A percentile compares a stretch with the other conserved stretches of the same genome.
These are phyloP conservation scores for Cinclus cinclus DNA, from an alignment of 2,113 vertebrate genomes.

Conservation along the genomic window DNA sequence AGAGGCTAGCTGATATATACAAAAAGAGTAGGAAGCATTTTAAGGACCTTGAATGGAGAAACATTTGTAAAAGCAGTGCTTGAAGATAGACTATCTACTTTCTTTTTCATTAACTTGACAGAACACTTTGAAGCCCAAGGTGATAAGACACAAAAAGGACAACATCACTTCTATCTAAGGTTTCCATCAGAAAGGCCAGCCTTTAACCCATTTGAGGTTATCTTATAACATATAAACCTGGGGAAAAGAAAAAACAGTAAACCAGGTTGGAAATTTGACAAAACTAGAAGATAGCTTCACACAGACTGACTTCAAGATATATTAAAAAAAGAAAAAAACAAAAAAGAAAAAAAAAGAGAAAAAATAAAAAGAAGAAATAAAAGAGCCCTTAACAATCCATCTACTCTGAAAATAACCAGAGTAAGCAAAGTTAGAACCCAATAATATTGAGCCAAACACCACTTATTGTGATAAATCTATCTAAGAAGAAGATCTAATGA, in stretches of 20 bases:
- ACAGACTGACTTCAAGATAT: neutral
- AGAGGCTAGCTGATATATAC: neutral
- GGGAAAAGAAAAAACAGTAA: constrained; percentile 5
- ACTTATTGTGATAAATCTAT: neutral
- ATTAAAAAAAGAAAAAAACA: neutral
- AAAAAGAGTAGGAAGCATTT: constrained; percentile 29
- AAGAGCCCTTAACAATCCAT: neutral
- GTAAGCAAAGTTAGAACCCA: neutral
- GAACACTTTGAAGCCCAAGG: constrained; percentile 8
- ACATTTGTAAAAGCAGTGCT: constrained; percentile 32
- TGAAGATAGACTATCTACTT: neutral
- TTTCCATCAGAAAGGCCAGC: neutral
- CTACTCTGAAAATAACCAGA: neutral
- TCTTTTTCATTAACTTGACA: constrained; percentile 47
- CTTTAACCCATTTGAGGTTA: neutral
- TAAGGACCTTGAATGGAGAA: constrained; percentile 36
- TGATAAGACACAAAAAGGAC: neutral
- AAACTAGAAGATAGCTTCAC: neutral
- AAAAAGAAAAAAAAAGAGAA: neutral
- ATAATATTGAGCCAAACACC: neutral
- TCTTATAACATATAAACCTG: neutral
- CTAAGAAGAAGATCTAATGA: neutral
- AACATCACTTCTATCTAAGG: neutral
- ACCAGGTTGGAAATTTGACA: neutral
- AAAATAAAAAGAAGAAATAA: neutral